Evolutionary conservation across 2,888 invertebrate genomes (phyloP).

Genomic region (Hypena proboscidalis): DNA sequence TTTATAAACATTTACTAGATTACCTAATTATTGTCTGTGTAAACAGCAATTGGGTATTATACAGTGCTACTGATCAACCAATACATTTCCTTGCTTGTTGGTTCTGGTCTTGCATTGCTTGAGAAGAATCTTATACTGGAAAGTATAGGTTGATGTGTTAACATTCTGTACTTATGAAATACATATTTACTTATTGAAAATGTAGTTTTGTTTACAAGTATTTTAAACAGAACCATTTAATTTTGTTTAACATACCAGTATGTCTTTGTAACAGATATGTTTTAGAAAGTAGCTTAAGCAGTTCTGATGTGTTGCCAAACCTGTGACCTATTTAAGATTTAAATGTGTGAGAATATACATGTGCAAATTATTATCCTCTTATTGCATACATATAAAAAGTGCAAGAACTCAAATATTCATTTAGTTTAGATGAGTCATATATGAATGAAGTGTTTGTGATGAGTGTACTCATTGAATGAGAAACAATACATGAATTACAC

Average conservation of each 20-base stretch:
- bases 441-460: conserved; percentile 17
- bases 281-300: conserved; percentile 38
- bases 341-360: too few relatives aligned
- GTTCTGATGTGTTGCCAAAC: conserved; percentile 67
- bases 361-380: too few relatives aligned
- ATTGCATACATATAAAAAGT: too few relatives aligned
- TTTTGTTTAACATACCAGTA: conserved; percentile 18
- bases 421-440: conserved; percentile 22
- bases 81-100: too few relatives aligned
- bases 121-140: too few relatives aligned
- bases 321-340: conserved; percentile 60
- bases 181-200: too few relatives aligned
- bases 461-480: conserved; percentile 3
- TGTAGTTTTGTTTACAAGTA: conserved; percentile 7
- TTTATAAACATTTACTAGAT: conserved; percentile 29
- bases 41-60: too few relatives aligned
- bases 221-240: not conserved
- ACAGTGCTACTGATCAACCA: too few relatives aligned
- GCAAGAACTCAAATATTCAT: not conserved
- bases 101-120: too few relatives aligned
- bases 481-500: conserved; percentile 5
- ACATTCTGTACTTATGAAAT: too few relatives aligned
- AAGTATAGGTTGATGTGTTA: too few relatives aligned
- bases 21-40: conserved; percentile 19
- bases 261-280: conserved; percentile 15